Base-by-base conservation (phyloP, 2,113 vertebrate genomes). In the Alaudala cheleensis region DNA sequence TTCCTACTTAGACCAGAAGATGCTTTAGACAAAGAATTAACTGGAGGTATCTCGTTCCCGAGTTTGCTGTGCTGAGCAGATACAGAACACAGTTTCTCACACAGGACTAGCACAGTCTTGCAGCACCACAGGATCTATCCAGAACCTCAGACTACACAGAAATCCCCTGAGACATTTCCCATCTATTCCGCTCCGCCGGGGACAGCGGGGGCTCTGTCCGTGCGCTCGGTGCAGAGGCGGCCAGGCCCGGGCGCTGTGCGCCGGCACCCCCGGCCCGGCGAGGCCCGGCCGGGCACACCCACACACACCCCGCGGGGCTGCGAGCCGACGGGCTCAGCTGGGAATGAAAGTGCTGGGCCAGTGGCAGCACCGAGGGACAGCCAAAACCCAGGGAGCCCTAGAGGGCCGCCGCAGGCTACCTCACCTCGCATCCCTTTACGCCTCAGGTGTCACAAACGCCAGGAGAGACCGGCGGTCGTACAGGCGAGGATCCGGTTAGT, bases 101-200 rank as follows among this genome's bases (percentile, higher is more conserved):
- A 2, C 40, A 42, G 51, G 11, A 53, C 28, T 9, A 22, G 25
- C 39, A 14, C 4, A 26, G 24, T 4, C 49, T 6, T 12, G 33
- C 74, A 40, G 61, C 60, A 53, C 28, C 65, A 37, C 31, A 18
- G 33, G 45, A 20, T 31, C 67, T 10, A 53, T 8, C 22, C 71
- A 62, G 42, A 74, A 40, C 6, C n/a, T 18, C 65, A 9, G 17
- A n/a, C 7, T 0, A 3, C 39, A 54, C 25, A 13, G 44, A n/a
- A 67, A 39, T 4, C 6, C 18, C 16, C 7, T 0, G 15, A 45
- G 15, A 15, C 0, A 1, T 5, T 37, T 28, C 40, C 24, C 57
- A 1, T 12, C 4, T 4, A 26, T 5, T 8, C 19, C 1, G 2
- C 81, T 4, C 0, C 2, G n/a, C 50, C 26, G 34, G 0, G 1